Evolutionary conservation across 2,888 invertebrate species (phyloP).

Genomic region (Synanthedon vespiformis): DNA sequence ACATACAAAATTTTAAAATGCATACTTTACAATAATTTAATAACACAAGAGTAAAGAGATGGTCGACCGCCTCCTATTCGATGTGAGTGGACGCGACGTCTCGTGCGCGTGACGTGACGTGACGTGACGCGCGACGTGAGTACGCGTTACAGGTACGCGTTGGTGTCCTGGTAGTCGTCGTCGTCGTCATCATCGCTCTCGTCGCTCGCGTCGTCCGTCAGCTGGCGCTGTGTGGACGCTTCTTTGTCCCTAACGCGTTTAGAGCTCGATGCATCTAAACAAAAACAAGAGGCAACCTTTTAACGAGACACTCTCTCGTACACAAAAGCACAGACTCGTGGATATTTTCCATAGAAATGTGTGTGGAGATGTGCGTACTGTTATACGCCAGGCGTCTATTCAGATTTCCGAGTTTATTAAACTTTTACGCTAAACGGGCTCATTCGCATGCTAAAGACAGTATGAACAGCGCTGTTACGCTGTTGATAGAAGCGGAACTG

Average conservation of each 20-base stretch:
- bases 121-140: neutral
- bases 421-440: no score
- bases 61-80: neutral
- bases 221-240: conserved; percentile 54
- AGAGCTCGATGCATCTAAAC: conserved; percentile 60
- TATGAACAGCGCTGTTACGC: no score
- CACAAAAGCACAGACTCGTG: no score
- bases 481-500: no score
- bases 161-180: conserved; percentile 58
- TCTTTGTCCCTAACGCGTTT: conserved; percentile 40
- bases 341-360: no score
- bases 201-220: conserved; percentile 62
- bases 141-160: conserved; percentile 45
- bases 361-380: no score
- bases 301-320: no score
- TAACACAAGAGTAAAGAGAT: conserved; percentile 11
- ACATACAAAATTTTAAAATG: conserved; percentile 37
- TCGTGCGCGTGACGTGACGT: neutral
- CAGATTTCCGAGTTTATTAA: no score
- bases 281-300: neutral
- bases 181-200: conserved; percentile 35
- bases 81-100: neutral
- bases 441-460: no score
- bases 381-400: no score
- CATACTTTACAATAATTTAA: conserved; percentile 38